These are phyloP conservation scores for Riptortus pedestris DNA, from an alignment of 1,140 invertebrate genomes.

Conservation along the genomic window DNA sequence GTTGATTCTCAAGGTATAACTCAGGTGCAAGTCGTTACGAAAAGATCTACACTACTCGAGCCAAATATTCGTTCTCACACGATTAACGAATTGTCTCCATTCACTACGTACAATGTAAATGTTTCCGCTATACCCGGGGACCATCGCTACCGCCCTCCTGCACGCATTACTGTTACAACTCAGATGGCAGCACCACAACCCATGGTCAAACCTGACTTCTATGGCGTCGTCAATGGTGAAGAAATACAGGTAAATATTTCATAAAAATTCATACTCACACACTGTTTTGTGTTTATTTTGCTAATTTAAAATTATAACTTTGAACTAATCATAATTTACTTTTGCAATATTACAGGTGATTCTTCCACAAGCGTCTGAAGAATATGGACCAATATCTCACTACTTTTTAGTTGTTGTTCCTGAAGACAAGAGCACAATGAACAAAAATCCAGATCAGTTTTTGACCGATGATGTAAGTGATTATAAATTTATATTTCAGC, in stretches of 20 bases:
- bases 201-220: conserved; percentile 90
- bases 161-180: conserved; percentile 88
- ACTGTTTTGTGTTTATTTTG: background rate
- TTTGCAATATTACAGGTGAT: conserved; percentile 55
- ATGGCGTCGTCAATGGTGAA: conserved; percentile 72
- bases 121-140: conserved; percentile 81
- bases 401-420: conserved; percentile 95
- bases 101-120: conserved; percentile 90
- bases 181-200: conserved; percentile 93
- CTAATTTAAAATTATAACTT: background rate
- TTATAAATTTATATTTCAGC: background rate
- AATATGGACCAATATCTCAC: conserved; percentile 96
- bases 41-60: conserved; percentile 58
- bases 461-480: conserved; percentile 62
- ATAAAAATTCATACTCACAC: too few relatives aligned
- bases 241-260: conserved; percentile 53
- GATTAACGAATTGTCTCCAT: conserved; percentile 80
- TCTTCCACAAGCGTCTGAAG: conserved; percentile 88
- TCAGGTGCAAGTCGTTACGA: conserved; percentile 71
- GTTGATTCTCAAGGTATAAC: conserved; percentile 87
- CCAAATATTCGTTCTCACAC: conserved; percentile 56
- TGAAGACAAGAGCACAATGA: conserved; percentile 61
- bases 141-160: conserved; percentile 72
- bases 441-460: conserved; percentile 82
- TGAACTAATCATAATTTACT: background rate